Evolutionary conservation across 2,888 invertebrate species (phyloP), one percentile per base, ranked within the genome.

Genomic region (Protodeltote pygarga): DNA sequence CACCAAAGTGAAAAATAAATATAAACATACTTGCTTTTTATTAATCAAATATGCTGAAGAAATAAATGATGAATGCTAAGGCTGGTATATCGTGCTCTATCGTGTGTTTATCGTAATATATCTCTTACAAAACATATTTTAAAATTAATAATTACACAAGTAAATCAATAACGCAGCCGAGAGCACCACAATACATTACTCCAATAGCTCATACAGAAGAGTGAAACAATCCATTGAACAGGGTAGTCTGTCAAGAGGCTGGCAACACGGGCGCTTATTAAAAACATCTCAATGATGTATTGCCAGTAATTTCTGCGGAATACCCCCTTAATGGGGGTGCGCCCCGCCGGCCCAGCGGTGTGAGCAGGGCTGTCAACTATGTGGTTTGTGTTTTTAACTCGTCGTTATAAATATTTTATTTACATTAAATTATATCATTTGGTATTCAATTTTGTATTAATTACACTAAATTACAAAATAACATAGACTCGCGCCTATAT

Each of bases 261-360:
- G 44, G 64, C 62, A 70, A 66, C 66, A 72, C 69, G 62, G 66
- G 72, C 82, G 79, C 78, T 86, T 88, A 88, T 88, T 88, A 88
- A 88, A 88, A 87, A 85, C 82, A 84, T 83, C 85, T 77, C 82
- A 81, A 83, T 88, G 88, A 88, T 88, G 86, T 85, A 88, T 88
- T 81, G 81, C 83, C 65, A 76, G 84, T 83, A 86, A 85, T 86
- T 84, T 82, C 81, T 77, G 77, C 72, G 77, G 72, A 80, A 79
- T 75, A 71, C 64, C 75, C 73, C 69, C 64, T 62, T 60, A 65
- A 68, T 52, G 50, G 57, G 57, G 53, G 42, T 51, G 54, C 50
- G 68, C 47, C 70, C 52, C 54, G 54, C 46, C 60, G 38, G 51
- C 52, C 27, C 37, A 20, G 13, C 38, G 46, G 39, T 40, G 34